A percentile compares a stretch with the other conserved stretches of the same genome.
Evolutionary conservation across 2,113 vertebrate genomes (phyloP).

Genomic region (Symphodus melops): DNA sequence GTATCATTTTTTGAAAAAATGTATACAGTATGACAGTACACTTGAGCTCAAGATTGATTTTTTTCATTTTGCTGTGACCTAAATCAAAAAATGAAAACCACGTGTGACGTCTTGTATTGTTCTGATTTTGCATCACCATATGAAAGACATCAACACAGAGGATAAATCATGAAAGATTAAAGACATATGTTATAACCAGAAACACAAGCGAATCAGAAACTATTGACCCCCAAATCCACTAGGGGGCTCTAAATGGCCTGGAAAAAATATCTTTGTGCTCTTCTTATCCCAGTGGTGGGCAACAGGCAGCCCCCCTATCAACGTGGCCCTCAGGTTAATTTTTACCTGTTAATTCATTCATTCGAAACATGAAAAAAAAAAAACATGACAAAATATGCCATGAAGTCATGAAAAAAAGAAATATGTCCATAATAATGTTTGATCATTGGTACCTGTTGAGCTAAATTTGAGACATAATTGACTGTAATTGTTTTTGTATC

Average conservation of each 20-base stretch:
- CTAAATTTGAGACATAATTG: no score
- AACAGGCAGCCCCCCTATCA: no score
- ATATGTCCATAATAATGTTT: no score
- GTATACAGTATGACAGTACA: rapidly evolving
- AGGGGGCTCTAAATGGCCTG: not conserved
- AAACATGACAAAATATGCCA: no score
- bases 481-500: no score
- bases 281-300: no score
- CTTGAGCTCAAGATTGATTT: conserved; percentile 32
- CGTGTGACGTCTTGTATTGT: not conserved
- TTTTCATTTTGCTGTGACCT: conserved; percentile 8
- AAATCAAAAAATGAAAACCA: not conserved
- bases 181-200: conserved; percentile 32
- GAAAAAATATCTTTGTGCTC: no score
- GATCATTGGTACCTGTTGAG: no score
- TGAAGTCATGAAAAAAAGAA: no score
- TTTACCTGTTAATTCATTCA: no score
- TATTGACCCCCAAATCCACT: rapidly evolving
- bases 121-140: not conserved
- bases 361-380: no score
- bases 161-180: conserved; percentile 21
- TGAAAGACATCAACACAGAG: conserved; percentile 41
- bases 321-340: no score
- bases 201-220: not conserved
- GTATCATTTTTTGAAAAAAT: not conserved